Base-by-base conservation (phyloP, 2,797 vertebrate genomes). In the Tragelaphus eurycerus region DNA sequence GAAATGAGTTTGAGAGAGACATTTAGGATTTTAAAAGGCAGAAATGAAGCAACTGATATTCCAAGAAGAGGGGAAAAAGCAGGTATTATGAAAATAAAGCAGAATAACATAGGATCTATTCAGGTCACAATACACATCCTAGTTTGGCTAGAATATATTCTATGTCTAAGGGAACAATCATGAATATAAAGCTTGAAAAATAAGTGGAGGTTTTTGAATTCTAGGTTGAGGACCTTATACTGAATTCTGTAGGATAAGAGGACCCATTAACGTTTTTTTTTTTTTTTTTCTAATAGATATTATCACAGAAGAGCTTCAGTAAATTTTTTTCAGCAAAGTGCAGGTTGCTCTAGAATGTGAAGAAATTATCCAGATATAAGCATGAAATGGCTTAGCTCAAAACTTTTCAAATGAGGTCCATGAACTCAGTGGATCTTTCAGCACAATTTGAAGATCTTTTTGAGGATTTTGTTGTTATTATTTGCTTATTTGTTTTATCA, bases 191-290 rank as follows among this genome's bases (percentile, higher is more conserved):
- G 2, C 7, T 76, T 50, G 29, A 74, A 46, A 93, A 50, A 7
- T 57, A 95, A 84, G 31, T 81, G 84, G 54, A 60, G 12, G 27
- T 50, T 93, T 92, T 93, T 81, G 29, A 96, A 92, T 93, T 93
- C 21, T 31, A 83, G 25, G 17, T n/a, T 79, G 15, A 93, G 59
- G 29, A 60, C 6, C 7, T 93, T 88, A 60, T 11, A 54, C 6
- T 90, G 94, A 90, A 71, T 81, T 89, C 23, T 87, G 43, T 34
- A 67, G 4, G 50, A 54, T 52, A 93, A 86, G 6, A 89, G 29
- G 31, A 74, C 2, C 1, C 29, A 84, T 4, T 34, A n/a, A 31
- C 79, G 6, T 27, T 27, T 60, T 43, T 2, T 31, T 12, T 62
- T 62, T 90, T 84, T 55, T 85, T 23, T 11, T 38, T 38, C 46